A percentile compares a stretch with the other conserved stretches of the same genome.
Conservation (phyloP, 1,140 invertebrate species). For the Calycopis cecrops region DNA sequence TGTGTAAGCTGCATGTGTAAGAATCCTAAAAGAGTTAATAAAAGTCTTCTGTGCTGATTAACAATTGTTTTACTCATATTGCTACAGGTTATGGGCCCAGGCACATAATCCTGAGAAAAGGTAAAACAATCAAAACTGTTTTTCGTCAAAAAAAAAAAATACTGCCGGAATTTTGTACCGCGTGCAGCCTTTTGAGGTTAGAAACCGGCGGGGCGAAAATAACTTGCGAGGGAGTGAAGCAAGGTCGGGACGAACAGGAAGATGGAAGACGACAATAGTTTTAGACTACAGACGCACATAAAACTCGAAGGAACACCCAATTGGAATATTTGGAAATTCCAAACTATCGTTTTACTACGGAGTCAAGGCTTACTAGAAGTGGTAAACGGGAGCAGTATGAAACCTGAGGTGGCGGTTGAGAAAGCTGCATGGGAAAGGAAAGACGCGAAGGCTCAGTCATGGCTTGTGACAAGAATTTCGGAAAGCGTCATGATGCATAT, state of each 20-base stretch:
- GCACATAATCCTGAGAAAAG: conserved; percentile 18
- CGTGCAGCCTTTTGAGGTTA: conserved; percentile 8
- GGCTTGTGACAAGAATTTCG: conserved; percentile 35
- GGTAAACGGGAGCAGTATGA: conserved; percentile 14
- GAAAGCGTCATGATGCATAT: conserved; percentile 40
- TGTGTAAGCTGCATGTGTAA: too few species aligned
- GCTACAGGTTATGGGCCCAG: conserved; percentile 30
- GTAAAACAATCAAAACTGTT: conserved; percentile 13
- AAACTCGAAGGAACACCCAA: conserved; percentile 23
- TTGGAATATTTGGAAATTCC: conserved; percentile 28
- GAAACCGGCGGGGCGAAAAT: conserved; percentile 2
- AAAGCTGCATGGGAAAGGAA: conserved; percentile 21
- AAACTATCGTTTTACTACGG: conserved; percentile 19
- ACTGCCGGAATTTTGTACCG: background rate
- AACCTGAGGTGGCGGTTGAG: conserved; percentile 17
- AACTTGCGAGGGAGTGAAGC: conserved; percentile 14
- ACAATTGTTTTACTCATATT: too few species aligned
- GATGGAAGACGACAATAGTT: conserved; percentile 14
- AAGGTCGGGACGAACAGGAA: conserved; percentile 18
- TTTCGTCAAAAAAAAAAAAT: background rate
- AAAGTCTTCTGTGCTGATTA: too few species aligned
- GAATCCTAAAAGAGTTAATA: too few species aligned
- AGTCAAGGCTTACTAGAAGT: conserved; percentile 22
- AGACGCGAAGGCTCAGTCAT: conserved; percentile 26
- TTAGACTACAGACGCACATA: conserved; percentile 9